Evolutionary conservation across 2,888 invertebrate species (phyloP), one percentile per base, ranked within the genome.

Genomic region (Leptogaster cylindrica): DNA sequence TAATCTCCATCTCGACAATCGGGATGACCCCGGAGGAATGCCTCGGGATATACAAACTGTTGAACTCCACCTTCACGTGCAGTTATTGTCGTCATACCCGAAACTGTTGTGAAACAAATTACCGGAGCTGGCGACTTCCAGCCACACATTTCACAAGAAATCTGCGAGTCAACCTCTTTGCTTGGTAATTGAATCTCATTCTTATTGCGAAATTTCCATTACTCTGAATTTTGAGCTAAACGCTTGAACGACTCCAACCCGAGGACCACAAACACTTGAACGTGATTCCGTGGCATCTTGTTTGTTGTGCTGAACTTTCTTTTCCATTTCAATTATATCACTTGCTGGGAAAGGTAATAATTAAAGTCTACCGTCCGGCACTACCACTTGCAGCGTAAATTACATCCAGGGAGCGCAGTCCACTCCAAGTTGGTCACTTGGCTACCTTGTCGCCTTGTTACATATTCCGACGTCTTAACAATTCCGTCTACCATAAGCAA

Each of bases 301-400:
- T 46, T 46, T 46, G 12, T 20, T 2, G 12, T 46, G 46, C 46
- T n/a, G 46, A 20, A 20, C 46, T 46, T 46, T 46, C 46, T 20
- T 46, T 46, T 46, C 20, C 46, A 46, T 10, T 46, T 16, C 20
- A 20, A 46, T 46, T 46, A 46, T 46, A 46, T 46, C 46, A 46
- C 20, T 20, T 5, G 20, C 46, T 46, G 20, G 20, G 20, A 46
- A 46, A 12, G 46, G 16, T 46, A 46, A 20, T 20, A 46, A 46
- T 46, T 20, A 46, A 46, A 12, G 46, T 20, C 18, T 7, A 46
- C 18, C 14, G 12, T n/a, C 18, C 46, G 46, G 20, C 46, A 46
- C 20, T 20, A 46, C 20, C 46, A 46, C 20, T 46, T 46, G 10
- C 20, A 20, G 46, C 7, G 3, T 8, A 20, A 5, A 20, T 20